These are phyloP conservation scores for Halichoeres trimaculatus DNA, from an alignment of 2,113 vertebrate species.

Conservation along the genomic window DNA sequence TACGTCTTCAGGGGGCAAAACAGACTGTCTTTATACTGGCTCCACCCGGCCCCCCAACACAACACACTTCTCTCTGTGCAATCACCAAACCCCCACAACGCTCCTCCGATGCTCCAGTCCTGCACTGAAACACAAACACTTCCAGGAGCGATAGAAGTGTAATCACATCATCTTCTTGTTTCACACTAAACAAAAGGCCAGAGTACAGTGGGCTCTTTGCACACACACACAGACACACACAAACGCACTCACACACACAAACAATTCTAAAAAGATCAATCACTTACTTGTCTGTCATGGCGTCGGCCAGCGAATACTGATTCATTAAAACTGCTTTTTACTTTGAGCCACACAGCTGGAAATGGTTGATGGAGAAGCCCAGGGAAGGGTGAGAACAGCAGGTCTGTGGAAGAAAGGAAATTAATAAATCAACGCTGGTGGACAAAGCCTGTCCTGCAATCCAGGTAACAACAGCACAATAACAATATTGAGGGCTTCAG, in stretches of 20 bases:
- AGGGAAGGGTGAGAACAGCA: constrained; percentile 14
- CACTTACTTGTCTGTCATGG: constrained; percentile 86
- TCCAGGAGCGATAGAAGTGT: constrained; percentile 31
- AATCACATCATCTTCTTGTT: constrained; percentile 54
- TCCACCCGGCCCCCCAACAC: constrained; percentile 38
- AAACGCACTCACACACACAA: background rate
- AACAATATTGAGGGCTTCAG: too few relatives aligned
- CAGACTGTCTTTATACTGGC: constrained; percentile 73
- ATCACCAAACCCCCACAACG: constrained; percentile 19
- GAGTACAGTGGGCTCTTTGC: constrained; percentile 45
- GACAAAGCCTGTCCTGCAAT: too few relatives aligned
- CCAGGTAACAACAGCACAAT: too few relatives aligned
- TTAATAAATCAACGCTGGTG: background rate
- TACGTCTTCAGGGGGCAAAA: constrained; percentile 61
- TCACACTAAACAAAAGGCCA: constrained; percentile 44
- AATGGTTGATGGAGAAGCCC: constrained; percentile 35
- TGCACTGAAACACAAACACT: constrained; percentile 24
- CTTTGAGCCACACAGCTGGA: constrained; percentile 54
- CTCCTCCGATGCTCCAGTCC: constrained; percentile 9
- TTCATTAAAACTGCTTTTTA: constrained; percentile 78
- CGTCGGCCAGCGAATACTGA: constrained; percentile 78
- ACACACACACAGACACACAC: background rate
- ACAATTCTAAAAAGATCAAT: constrained; percentile 28
- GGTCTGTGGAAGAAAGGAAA: constrained; percentile 51
- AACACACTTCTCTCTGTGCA: constrained; percentile 53